Evolutionary conservation across 2,888 invertebrate species (phyloP).

Genomic region (Thumatha senex): DNA sequence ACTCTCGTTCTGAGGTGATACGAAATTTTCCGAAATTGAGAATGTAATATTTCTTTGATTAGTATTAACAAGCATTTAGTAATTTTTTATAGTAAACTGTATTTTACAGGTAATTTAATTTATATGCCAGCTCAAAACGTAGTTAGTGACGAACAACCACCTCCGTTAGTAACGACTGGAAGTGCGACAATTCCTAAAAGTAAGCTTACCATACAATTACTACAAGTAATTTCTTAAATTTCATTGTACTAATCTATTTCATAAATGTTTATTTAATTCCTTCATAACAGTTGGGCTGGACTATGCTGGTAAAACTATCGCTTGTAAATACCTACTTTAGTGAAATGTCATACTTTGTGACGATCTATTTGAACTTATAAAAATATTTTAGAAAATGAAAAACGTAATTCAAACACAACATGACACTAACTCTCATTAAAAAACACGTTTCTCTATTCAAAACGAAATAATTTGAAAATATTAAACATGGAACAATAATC

Average conservation of each 20-base stretch:
- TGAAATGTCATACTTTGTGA: conserved; percentile 17
- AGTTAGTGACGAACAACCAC: conserved; percentile 47
- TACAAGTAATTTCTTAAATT: neutral
- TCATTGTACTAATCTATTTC: neutral
- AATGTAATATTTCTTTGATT: no score
- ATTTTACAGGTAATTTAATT: conserved; percentile 60
- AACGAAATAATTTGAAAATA: conserved; percentile 42
- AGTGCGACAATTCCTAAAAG: conserved; percentile 42
- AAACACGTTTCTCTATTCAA: conserved; percentile 53
- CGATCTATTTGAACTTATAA: conserved; percentile 22
- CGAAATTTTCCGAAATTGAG: no score
- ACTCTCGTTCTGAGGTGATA: no score
- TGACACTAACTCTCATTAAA: conserved; percentile 40
- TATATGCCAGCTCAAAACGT: conserved; percentile 62
- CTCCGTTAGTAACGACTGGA: conserved; percentile 50
- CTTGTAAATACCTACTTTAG: neutral
- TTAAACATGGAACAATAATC: conserved; percentile 43
- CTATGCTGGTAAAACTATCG: neutral
- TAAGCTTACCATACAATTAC: conserved; percentile 22
- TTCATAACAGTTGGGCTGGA: neutral
- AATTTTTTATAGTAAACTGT: neutral
- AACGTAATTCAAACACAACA: conserved; percentile 42
- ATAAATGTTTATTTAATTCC: neutral
- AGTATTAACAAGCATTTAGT: no score
- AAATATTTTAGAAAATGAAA: conserved; percentile 52